A percentile compares a stretch with the other conserved stretches of the same genome.
Evolutionary conservation across 2,113 vertebrate genomes (phyloP).

Genomic region (Syngnathoides biaculeatus): DNA sequence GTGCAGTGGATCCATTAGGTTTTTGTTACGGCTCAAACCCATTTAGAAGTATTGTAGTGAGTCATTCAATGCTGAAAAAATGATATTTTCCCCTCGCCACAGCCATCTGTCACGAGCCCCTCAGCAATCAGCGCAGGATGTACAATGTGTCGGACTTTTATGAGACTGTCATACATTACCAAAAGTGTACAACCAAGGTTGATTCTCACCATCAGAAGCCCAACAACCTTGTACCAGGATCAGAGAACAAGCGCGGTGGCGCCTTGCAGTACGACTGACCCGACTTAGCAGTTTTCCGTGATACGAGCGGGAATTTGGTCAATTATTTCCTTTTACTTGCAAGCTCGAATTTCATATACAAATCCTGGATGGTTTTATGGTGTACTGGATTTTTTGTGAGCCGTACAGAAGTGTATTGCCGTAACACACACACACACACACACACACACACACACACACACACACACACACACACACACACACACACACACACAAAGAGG

Average conservation of each 20-base stretch:
- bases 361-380: too few species aligned
- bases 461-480: too few species aligned
- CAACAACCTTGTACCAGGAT: not conserved
- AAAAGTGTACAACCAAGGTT: constrained; percentile 1
- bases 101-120: constrained; percentile 35
- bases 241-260: not conserved
- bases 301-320: too few species aligned
- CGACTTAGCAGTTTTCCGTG: too few species aligned
- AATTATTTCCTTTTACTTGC: too few species aligned
- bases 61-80: constrained; percentile 51
- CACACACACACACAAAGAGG: too few species aligned
- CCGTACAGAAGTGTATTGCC: too few species aligned
- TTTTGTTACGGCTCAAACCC: constrained; percentile 47
- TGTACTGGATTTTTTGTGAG: too few species aligned
- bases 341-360: too few species aligned
- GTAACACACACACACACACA: too few species aligned
- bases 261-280: too few species aligned
- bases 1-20: constrained; percentile 50
- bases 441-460: too few species aligned
- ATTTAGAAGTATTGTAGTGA: constrained; percentile 49
- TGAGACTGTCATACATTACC: constrained; percentile 15
- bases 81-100: constrained; percentile 34
- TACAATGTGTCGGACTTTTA: constrained; percentile 26
- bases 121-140: constrained; percentile 46
- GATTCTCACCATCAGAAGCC: not conserved